phyloP scores from a whole-genome alignment of 2,113 vertebrate genomes.

The Anas platyrhynchos region DNA sequence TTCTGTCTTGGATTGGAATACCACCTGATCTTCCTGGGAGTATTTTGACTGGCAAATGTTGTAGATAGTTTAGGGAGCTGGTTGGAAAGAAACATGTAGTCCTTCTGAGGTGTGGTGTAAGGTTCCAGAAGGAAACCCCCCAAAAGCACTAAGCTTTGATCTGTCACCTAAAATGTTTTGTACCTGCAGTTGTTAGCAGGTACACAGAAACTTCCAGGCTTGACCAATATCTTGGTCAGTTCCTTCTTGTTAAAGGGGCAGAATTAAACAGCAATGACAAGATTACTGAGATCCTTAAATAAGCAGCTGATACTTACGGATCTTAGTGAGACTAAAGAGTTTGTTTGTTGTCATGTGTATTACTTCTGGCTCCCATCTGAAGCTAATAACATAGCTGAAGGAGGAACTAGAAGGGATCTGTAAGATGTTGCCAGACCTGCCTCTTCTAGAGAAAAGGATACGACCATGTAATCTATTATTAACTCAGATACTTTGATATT shows the following conservation, averaged over 20 bases:
- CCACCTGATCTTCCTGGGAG: neutral
- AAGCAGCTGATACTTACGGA: neutral
- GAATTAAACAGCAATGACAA: neutral
- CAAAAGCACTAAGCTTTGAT: neutral
- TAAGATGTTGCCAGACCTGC: neutral
- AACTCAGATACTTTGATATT: neutral
- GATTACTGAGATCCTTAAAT: neutral
- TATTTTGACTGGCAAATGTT: neutral
- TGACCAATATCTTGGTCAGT: neutral
- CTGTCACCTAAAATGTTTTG: neutral
- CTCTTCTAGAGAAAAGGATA: neutral
- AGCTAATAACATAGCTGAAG: neutral
- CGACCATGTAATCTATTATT: neutral
- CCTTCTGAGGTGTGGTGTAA: neutral
- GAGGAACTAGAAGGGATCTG: neutral
- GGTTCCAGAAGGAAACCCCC: neutral
- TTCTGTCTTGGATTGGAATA: neutral
- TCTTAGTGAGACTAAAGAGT: neutral
- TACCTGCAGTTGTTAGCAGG: neutral
- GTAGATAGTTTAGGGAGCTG: neutral
- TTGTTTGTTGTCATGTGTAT: neutral
- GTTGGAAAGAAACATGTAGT: neutral
- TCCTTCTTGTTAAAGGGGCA: neutral
- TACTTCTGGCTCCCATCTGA: neutral
- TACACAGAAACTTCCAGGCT: neutral